These are phyloP conservation scores for Lophura nycthemera DNA, from an alignment of 2,113 vertebrate genomes.

Conservation along the genomic window DNA sequence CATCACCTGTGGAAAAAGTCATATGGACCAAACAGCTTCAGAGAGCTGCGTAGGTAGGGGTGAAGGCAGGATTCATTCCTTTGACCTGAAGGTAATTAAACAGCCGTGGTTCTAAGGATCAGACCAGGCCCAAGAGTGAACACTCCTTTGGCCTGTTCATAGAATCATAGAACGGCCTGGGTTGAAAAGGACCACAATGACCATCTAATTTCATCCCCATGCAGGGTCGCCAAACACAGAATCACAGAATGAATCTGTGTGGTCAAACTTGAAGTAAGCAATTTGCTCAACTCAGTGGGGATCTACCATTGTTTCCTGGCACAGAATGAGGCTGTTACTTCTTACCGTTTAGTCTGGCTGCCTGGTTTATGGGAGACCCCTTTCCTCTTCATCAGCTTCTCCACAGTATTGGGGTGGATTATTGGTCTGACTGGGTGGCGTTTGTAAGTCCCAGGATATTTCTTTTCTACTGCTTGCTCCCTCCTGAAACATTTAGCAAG, in stretches of 20 bases:
- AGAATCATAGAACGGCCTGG: too few species aligned
- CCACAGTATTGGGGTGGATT: constrained; percentile 93
- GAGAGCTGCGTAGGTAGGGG: neutral
- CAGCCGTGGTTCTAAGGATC: neutral
- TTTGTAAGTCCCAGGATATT: constrained; percentile 95
- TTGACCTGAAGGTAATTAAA: neutral
- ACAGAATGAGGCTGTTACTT: neutral
- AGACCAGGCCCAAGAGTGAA: neutral
- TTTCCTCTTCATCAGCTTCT: constrained; percentile 97
- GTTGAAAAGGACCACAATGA: too few species aligned
- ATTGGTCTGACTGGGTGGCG: constrained; percentile 94
- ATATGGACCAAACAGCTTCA: neutral
- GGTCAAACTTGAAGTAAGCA: neutral
- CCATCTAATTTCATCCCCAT: too few species aligned
- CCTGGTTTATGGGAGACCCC: constrained; percentile 89
- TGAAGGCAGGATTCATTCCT: neutral
- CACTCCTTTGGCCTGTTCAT: neutral
- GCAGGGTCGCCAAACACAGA: too few species aligned
- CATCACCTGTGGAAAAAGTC: neutral
- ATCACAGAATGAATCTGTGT: neutral
- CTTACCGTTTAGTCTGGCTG: constrained; percentile 89
- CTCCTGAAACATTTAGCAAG: constrained; percentile 78
- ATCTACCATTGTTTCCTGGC: neutral
- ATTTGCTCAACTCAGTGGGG: neutral
- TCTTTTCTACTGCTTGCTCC: constrained; percentile 97